phyloP scores from a whole-genome alignment of 2,797 vertebrate species.

The Masticophis lateralis region DNA sequence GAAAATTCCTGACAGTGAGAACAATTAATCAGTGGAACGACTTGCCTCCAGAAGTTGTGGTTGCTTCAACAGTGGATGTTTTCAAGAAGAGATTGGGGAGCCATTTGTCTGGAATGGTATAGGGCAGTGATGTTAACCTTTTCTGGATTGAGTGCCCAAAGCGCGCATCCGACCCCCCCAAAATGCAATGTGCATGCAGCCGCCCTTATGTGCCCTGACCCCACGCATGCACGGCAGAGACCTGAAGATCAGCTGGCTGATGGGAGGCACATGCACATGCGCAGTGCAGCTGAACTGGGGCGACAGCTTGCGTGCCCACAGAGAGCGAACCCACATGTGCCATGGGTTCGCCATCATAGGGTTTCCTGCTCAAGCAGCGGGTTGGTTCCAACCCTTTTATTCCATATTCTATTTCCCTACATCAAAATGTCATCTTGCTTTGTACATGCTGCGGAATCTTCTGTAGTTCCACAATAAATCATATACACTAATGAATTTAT shows the following conservation, averaged over 20 bases:
- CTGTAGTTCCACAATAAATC: background rate
- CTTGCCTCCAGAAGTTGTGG: background rate
- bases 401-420: background rate
- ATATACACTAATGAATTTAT: background rate
- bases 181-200: too few species aligned
- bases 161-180: too few species aligned
- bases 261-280: too few species aligned
- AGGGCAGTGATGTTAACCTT: background rate
- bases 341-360: background rate
- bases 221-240: too few species aligned
- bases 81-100: background rate
- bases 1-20: background rate
- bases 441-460: background rate
- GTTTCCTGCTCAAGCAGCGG: background rate
- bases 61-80: background rate
- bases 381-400: background rate
- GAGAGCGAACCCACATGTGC: too few species aligned
- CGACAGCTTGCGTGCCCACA: too few species aligned
- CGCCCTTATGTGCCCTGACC: too few species aligned
- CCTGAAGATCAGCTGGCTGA: too few species aligned
- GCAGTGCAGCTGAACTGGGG: too few species aligned
- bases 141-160: too few species aligned
- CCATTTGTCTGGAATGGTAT: background rate
- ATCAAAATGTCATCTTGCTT: background rate
- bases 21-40: background rate